These are phyloP conservation scores for Acinonyx jubatus DNA, from an alignment of 2,113 vertebrate species.

Conservation along the genomic window DNA sequence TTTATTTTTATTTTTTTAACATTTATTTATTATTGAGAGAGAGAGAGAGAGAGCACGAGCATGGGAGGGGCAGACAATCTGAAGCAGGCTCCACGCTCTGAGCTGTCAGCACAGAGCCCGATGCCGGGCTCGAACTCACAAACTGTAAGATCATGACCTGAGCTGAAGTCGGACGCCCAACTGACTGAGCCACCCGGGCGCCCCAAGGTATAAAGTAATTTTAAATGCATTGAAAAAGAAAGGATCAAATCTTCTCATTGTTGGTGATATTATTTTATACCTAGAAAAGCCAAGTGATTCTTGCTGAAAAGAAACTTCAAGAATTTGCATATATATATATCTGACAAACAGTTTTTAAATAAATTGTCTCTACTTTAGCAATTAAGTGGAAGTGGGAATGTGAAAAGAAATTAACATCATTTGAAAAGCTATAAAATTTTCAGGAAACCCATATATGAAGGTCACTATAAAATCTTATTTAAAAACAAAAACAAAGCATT, in stretches of 20 bases:
- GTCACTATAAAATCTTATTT: background rate
- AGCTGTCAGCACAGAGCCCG: no score
- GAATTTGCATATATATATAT: background rate
- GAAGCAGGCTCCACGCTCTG: no score
- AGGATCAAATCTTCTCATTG: background rate
- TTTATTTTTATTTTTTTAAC: background rate
- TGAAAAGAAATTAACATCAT: background rate
- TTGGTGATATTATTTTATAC: background rate
- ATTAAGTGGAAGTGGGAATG: background rate
- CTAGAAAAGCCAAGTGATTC: background rate
- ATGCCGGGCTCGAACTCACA: no score
- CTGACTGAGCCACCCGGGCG: no score
- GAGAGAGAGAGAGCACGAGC: no score
- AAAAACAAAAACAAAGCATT: background rate
- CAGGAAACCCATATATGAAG: background rate
- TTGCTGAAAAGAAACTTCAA: background rate
- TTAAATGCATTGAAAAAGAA: background rate
- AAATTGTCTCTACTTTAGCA: background rate
- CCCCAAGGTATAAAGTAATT: background rate
- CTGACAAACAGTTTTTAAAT: background rate
- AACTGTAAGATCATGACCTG: no score
- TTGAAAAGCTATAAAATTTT: background rate
- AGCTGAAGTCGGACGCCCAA: no score
- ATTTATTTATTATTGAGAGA: no score
- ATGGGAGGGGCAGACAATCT: no score